Percentiles rank a stretch among this genome's conserved stretches.
Conservation (phyloP, 2,888 invertebrate genomes). For the Orthonychiurus folsomi region DNA sequence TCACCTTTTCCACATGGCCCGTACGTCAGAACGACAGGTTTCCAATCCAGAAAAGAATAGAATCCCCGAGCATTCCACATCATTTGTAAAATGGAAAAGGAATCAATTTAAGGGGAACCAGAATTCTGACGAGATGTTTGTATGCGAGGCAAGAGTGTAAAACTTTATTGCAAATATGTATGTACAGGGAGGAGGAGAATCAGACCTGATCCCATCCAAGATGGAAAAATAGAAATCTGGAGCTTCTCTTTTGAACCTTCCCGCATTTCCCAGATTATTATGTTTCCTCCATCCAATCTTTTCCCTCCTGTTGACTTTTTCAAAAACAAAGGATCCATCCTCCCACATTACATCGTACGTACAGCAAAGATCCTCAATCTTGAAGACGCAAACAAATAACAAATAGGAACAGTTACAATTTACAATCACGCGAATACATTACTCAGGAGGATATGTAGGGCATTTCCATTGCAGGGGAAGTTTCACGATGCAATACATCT, state of each 20-base stretch:
- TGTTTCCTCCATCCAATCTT: neutral
- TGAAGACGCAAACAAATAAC: no score
- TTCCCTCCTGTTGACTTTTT: neutral
- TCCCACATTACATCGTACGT: no score
- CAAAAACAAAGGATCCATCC: no score
- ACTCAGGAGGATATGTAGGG: no score
- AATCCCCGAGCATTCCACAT: neutral
- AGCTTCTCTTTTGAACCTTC: neutral
- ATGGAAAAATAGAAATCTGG: neutral
- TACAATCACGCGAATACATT: no score
- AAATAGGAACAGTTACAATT: no score
- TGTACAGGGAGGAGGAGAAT: no score
- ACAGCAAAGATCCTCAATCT: no score
- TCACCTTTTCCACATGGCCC: no score
- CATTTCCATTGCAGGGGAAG: no score
- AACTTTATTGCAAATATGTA: neutral
- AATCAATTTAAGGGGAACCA: neutral
- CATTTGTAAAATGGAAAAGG: neutral
- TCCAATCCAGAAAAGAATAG: neutral
- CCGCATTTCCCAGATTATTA: neutral
- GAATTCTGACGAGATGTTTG: neutral
- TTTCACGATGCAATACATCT: no score
- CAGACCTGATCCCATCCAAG: no score
- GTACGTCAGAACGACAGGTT: neutral
- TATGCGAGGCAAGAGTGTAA: neutral